phyloP scores from a whole-genome alignment of 1,140 invertebrate species.

The Magallana ariakensis region DNA sequence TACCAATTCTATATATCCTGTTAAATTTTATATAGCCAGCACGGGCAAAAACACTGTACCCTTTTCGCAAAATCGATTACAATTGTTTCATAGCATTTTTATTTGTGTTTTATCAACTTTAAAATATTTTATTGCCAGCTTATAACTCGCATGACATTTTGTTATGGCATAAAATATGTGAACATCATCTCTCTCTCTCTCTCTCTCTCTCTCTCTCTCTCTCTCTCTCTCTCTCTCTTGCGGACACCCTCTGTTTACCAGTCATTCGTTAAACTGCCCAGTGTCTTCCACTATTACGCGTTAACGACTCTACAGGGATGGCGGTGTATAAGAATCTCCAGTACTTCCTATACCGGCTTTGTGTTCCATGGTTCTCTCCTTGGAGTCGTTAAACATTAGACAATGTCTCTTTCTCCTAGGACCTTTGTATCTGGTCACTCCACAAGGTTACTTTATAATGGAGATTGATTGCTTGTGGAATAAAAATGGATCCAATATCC shows the following conservation, averaged over 20 bases:
- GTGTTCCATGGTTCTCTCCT: neutral
- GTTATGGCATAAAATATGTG: neutral
- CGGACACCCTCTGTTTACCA: slow-evolving; percentile 1
- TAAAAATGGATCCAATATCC: neutral
- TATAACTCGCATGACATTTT: slow-evolving; percentile 4
- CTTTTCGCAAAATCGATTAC: neutral
- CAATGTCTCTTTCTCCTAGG: neutral
- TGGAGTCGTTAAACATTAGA: slow-evolving; percentile 6
- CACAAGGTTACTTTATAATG: neutral
- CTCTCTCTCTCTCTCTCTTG: slow-evolving; percentile 30
- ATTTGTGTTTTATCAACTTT: neutral
- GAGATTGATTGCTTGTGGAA: neutral
- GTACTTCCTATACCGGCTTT: neutral
- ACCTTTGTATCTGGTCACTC: neutral
- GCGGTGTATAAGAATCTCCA: neutral
- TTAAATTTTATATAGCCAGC: too few relatives aligned
- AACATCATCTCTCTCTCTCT: neutral
- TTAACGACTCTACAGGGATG: neutral
- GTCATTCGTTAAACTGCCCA: neutral
- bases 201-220: neutral
- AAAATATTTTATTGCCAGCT: neutral
- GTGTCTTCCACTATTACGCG: neutral
- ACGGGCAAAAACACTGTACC: too few relatives aligned
- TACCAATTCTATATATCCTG: too few relatives aligned
- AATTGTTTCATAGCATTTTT: neutral